Percentiles rank a stretch among this genome's conserved stretches.
Evolutionary conservation across 2,888 invertebrate species (phyloP).

Genomic region (Chesias legatella): DNA sequence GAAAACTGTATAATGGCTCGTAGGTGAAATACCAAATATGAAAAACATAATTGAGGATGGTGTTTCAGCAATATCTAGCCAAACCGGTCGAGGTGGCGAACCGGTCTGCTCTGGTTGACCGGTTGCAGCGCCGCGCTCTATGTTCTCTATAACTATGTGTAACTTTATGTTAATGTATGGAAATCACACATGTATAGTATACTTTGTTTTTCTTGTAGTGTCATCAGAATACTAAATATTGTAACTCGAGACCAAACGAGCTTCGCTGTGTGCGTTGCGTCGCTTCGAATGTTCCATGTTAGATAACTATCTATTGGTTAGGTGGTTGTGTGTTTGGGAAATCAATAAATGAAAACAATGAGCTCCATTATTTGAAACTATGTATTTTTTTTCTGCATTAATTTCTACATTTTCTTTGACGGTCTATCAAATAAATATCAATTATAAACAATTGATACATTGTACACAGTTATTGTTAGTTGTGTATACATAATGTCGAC

Average conservation of each 20-base stretch:
- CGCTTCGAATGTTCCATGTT: no score
- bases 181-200: constrained; percentile 41
- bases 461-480: constrained; percentile 68
- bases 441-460: constrained; percentile 78
- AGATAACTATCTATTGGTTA: constrained; percentile 7
- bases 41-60: constrained; percentile 41
- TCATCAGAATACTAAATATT: constrained; percentile 36
- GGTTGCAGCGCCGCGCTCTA: constrained; percentile 38
- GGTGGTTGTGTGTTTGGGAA: constrained; percentile 14
- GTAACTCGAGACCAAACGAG: constrained; percentile 17
- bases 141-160: constrained; percentile 47
- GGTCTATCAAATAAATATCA: constrained; percentile 78
- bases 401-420: constrained; percentile 76
- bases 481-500: constrained; percentile 68
- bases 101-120: constrained; percentile 42
- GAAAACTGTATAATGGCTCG: constrained; percentile 32
- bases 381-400: constrained; percentile 74
- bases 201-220: constrained; percentile 44
- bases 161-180: constrained; percentile 55
- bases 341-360: constrained; percentile 48
- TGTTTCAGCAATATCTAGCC: constrained; percentile 49
- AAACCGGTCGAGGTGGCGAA: constrained; percentile 32
- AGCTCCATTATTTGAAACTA: constrained; percentile 71
- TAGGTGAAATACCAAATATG: constrained; percentile 29
- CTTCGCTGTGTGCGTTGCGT: no score